Percentiles rank a stretch among this genome's conserved stretches.
Evolutionary conservation across 1,140 invertebrate species (phyloP).

Genomic region (Leptopilina clavipes): DNA sequence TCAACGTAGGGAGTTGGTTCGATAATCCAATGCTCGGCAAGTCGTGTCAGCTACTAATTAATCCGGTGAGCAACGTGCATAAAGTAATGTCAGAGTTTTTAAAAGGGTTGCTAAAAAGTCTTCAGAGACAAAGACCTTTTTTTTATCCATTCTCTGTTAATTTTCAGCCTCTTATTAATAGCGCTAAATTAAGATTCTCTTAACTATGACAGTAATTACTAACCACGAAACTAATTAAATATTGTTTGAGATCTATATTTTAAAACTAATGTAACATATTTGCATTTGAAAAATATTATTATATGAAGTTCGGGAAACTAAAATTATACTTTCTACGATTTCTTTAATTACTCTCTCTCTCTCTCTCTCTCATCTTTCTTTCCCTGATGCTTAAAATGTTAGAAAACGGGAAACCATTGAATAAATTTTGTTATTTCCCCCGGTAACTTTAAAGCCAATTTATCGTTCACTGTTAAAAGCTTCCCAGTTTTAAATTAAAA

Average conservation of each 20-base stretch:
- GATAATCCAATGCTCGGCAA: conserved; percentile 19
- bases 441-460: conserved; percentile 23
- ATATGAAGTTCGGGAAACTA: background rate
- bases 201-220: background rate
- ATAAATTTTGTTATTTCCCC: conserved; percentile 22
- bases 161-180: conserved; percentile 15
- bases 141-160: conserved; percentile 3
- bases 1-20: background rate
- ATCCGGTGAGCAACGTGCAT: conserved; percentile 31
- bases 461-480: conserved; percentile 21
- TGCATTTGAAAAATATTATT: background rate
- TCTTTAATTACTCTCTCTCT: no score
- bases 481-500: conserved; percentile 22
- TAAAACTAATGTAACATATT: background rate
- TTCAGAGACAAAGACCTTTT: conserved; percentile 24
- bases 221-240: background rate
- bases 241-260: background rate
- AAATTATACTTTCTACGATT: background rate
- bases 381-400: background rate
- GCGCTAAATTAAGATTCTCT: conserved; percentile 9
- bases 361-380: background rate
- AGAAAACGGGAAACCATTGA: conserved; percentile 9
- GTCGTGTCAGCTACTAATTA: conserved; percentile 18
- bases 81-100: conserved; percentile 29
- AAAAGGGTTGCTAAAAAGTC: conserved; percentile 19